Evolutionary conservation across 2,888 invertebrate genomes (phyloP), one percentile per base, ranked within the genome.

Genomic region (Epinotia brunnichana): DNA sequence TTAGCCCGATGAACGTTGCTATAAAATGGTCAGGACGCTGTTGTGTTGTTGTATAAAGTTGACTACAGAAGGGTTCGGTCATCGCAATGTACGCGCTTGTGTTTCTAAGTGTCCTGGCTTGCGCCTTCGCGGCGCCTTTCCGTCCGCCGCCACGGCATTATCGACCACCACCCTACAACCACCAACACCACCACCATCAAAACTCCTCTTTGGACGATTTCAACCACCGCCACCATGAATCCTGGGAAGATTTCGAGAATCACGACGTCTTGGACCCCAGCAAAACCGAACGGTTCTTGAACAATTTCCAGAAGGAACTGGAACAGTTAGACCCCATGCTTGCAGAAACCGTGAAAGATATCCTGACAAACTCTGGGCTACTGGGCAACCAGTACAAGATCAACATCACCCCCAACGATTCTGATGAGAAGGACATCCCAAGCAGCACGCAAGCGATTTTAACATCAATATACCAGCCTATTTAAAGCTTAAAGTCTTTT

Each of bases 401-500:
- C 2, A 84, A 79, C 0, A 84, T 92, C 4, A 76, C 83, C 0
- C 74, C 92, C 0, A 41, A 74, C 7, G 89, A 86, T 0, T 92
- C 83, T 70, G 82, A 88, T 0, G 89, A 90, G 62, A 87, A 87
- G 29, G 91, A 92, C 9, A 87, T 92, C 11, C n/a, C n/a, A n/a
- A n/a, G n/a, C n/a, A n/a, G n/a, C n/a, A n/a, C n/a, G n/a, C n/a
- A n/a, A n/a, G n/a, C n/a, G n/a, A n/a, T n/a, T n/a, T n/a, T n/a
- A n/a, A n/a, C n/a, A n/a, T n/a, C n/a, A n/a, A n/a, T n/a, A n/a
- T n/a, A n/a, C n/a, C n/a, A n/a, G n/a, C n/a, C n/a, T n/a, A n/a
- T n/a, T n/a, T n/a, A n/a, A n/a, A n/a, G n/a, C n/a, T n/a, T n/a
- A n/a, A n/a, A n/a, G n/a, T n/a, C n/a, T n/a, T n/a, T n/a, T n/a